Evolutionary conservation across 2,888 invertebrate genomes (phyloP).

Genomic region (Drosophila sordidula): DNA sequence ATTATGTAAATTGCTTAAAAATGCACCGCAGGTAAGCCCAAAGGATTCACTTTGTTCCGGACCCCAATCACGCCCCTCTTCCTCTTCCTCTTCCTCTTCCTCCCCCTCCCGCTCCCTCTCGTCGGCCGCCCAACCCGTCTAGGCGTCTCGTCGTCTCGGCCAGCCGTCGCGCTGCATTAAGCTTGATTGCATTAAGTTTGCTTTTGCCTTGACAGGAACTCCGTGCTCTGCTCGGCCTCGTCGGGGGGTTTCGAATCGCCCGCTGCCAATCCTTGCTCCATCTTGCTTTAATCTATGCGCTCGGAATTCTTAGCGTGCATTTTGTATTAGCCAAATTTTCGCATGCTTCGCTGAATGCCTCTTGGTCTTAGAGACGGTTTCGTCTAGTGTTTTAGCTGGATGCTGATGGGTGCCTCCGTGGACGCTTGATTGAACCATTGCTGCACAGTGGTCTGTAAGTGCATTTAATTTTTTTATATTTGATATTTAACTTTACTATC

Average conservation of each 20-base stretch:
- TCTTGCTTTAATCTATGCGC: constrained; percentile 71
- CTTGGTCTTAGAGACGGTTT: constrained; percentile 30
- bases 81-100: neutral
- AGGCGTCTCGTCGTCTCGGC: constrained; percentile 41
- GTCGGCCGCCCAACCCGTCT: neutral
- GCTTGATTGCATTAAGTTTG: constrained; percentile 81
- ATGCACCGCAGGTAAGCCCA: constrained; percentile 77
- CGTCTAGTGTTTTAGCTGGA: constrained; percentile 1
- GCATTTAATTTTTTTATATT: no score
- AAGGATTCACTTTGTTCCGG: constrained; percentile 70
- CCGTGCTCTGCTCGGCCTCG: neutral
- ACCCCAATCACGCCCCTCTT: constrained; percentile 1
- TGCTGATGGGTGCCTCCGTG: constrained; percentile 30
- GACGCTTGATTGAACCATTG: constrained; percentile 51
- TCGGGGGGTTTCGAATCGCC: neutral
- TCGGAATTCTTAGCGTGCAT: constrained; percentile 74
- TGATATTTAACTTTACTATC: no score
- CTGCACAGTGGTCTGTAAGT: constrained; percentile 46
- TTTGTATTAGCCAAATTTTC: constrained; percentile 78
- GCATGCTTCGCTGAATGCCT: constrained; percentile 69
- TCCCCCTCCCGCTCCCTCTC: neutral
- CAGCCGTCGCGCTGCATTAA: constrained; percentile 73
- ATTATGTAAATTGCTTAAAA: constrained; percentile 81
- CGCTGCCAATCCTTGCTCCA: constrained; percentile 2
- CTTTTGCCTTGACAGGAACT: constrained; percentile 57